Percentiles rank a stretch among this genome's conserved stretches.
These are phyloP conservation scores for Chloroclystis v-ata DNA, from an alignment of 2,888 invertebrate species.

Conservation along the genomic window DNA sequence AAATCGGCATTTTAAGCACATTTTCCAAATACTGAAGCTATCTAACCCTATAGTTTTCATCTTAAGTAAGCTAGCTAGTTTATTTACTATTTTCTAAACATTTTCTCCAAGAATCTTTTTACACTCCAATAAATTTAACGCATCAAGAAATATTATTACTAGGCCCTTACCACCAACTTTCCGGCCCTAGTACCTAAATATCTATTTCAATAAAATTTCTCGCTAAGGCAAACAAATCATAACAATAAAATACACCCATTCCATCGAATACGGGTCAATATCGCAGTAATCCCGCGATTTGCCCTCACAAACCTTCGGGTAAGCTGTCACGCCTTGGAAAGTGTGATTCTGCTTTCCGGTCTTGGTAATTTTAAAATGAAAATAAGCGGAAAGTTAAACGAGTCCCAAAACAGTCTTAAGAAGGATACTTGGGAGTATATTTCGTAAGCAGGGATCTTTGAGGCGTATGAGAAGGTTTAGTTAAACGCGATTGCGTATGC, in stretches of 20 bases:
- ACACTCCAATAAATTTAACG: no score
- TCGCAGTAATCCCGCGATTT: constrained; percentile 10
- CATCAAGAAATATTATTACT: no score
- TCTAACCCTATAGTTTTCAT: no score
- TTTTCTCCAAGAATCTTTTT: no score
- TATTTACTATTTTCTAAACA: no score
- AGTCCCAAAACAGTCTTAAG: constrained; percentile 16
- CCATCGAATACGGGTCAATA: not conserved
- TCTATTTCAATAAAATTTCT: not conserved
- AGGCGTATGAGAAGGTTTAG: not conserved
- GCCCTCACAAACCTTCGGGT: constrained; percentile 19
- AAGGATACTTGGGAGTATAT: constrained; percentile 10
- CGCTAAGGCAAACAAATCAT: not conserved
- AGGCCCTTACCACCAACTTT: no score
- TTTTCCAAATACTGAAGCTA: no score
- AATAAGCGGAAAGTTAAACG: constrained; percentile 26
- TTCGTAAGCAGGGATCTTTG: not conserved
- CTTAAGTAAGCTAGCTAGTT: no score
- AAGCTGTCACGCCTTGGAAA: constrained; percentile 26
- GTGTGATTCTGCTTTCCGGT: constrained; percentile 15
- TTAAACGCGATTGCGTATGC: not conserved
- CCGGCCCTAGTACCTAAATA: no score
- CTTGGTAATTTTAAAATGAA: constrained; percentile 23
- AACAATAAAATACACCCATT: constrained; percentile 1
- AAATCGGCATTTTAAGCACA: no score